Conservation (phyloP, 2,797 vertebrate genomes). For the Cryptoblepharus egeriae region DNA sequence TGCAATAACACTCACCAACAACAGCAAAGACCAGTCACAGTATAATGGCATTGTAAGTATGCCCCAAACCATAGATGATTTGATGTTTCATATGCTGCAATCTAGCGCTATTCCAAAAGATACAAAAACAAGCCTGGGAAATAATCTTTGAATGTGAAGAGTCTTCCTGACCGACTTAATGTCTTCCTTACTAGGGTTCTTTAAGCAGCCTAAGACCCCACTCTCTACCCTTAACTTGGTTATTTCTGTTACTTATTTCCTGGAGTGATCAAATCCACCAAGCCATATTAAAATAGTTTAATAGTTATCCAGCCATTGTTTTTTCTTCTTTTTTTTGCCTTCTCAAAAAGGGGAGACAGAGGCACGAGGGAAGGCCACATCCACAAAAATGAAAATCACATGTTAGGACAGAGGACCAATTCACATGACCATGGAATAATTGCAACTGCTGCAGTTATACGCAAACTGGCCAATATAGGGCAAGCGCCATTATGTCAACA, state of each 20-base stretch:
- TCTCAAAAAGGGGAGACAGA: constrained; percentile 10
- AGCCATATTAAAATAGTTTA: constrained; percentile 78
- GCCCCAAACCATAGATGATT: too few species aligned
- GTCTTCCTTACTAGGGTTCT: not conserved
- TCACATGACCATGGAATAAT: constrained; percentile 2
- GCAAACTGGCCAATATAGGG: too few species aligned
- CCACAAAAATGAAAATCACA: not conserved
- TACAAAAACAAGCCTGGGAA: not conserved
- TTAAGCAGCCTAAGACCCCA: not conserved
- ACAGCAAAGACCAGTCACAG: not conserved
- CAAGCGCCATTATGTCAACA: not conserved
- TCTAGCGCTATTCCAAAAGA: not conserved
- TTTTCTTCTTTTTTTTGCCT: constrained; percentile 64
- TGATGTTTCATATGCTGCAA: too few species aligned
- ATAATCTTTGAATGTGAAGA: not conserved
- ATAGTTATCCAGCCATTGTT: constrained; percentile 66
- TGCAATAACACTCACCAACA: not conserved
- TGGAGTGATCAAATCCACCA: constrained; percentile 40
- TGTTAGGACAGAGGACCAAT: constrained; percentile 16
- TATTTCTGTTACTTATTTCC: not conserved
- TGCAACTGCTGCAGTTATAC: not conserved
- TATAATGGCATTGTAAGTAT: not conserved
- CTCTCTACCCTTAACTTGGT: too few species aligned
- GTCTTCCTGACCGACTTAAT: not conserved
- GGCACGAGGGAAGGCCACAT: not conserved